Base-by-base conservation (phyloP, 2,888 invertebrate genomes). In the Thalpophila matura region DNA sequence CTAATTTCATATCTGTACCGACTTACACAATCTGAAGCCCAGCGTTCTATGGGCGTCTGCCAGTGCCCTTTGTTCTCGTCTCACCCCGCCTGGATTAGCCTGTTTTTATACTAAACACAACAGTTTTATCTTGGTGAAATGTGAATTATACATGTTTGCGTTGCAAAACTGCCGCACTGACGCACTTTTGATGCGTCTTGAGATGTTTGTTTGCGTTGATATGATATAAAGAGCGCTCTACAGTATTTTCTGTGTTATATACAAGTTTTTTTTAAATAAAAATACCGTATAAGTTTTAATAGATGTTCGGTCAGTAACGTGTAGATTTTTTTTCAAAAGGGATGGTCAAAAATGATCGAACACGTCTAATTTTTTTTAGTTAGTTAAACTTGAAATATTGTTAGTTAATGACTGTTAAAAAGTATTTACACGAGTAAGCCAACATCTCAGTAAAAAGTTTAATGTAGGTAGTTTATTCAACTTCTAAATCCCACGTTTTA, bases 21-120 rank as follows among this genome's bases (percentile, higher is more conserved):
- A n/a, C n/a, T n/a, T n/a, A n/a, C n/a, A n/a, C n/a, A n/a, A n/a
- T n/a, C n/a, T n/a, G n/a, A n/a, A n/a, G n/a, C n/a, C n/a, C n/a
- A n/a, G n/a, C n/a, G n/a, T n/a, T n/a, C n/a, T n/a, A n/a, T n/a
- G n/a, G n/a, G n/a, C n/a, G n/a, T n/a, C n/a, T n/a, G n/a, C n/a
- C n/a, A n/a, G n/a, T n/a, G n/a, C n/a, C n/a, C n/a, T 94, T 94
- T 94, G 92, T 90, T 91, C 91, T 86, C 82, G 88, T 90, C 90
- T 90, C 89, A 86, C 89, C 91, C 87, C 72, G 80, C 80, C 74
- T 81, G 92, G 92, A 93, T 94, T 92, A 93, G 89, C 89, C 90
- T 91, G 94, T 92, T 93, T 93, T 93, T 93, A 88, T 88, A 88
- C 87, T 83, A 89, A 89, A 89, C 89, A 89, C 88, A 90, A 91